Conservation (phyloP, 2,113 vertebrate species). For the Salvelinus alpinus region DNA sequence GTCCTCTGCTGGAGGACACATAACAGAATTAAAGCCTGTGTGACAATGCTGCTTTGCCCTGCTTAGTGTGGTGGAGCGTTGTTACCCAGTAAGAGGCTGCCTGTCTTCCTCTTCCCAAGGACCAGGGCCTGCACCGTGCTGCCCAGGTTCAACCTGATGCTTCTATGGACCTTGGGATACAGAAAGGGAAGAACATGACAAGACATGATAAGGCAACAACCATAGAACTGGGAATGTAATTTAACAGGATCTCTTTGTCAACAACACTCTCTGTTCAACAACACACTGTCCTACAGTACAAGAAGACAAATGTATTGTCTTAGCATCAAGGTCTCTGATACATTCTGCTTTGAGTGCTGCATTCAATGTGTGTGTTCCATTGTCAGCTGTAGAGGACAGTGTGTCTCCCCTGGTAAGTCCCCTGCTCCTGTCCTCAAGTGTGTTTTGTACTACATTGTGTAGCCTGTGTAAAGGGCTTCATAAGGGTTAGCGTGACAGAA, state of each 20-base stretch:
- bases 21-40: neutral
- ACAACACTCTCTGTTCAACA: too few relatives aligned
- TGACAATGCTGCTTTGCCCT: neutral
- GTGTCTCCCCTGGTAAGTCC: too few relatives aligned
- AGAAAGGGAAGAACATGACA: neutral
- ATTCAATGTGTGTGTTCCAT: constrained; percentile 5
- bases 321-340: too few relatives aligned
- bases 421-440: too few relatives aligned
- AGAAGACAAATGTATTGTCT: too few relatives aligned
- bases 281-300: too few relatives aligned
- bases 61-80: neutral
- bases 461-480: too few relatives aligned
- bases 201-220: neutral
- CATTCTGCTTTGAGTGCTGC: neutral
- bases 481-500: too few relatives aligned
- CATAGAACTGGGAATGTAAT: too few relatives aligned
- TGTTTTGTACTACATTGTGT: too few relatives aligned
- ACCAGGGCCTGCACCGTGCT: neutral
- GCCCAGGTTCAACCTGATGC: neutral
- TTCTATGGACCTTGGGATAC: neutral
- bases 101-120: neutral
- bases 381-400: too few relatives aligned
- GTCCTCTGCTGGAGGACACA: neutral
- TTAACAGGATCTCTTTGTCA: too few relatives aligned
- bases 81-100: neutral